Evolutionary conservation across 64 coral and sea anemone genomes (phyloP).

Genomic region (Stichodactyla helianthus): DNA sequence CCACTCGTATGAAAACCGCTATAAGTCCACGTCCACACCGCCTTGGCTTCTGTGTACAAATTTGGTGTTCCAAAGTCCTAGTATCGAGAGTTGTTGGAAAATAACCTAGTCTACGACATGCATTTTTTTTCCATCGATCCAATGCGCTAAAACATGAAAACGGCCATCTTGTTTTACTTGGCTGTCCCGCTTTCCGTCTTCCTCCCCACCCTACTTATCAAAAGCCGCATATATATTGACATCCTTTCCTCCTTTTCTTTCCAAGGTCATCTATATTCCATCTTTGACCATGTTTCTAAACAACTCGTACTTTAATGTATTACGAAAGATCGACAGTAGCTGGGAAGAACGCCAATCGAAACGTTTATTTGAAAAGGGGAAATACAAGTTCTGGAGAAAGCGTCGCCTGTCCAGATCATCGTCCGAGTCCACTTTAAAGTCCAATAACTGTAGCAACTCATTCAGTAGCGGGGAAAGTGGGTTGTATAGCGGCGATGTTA

Average conservation of each 20-base stretch:
- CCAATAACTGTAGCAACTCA: slow-evolving; percentile 1
- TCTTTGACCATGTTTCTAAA: slow-evolving; percentile 59
- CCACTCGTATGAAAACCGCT: no score
- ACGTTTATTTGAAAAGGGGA: neutral
- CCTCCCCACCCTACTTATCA: no score
- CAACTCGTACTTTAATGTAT: slow-evolving; percentile 75
- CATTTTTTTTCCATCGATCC: no score
- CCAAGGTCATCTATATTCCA: neutral
- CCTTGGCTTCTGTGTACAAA: no score
- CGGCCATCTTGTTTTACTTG: no score
- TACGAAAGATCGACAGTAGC: slow-evolving; percentile 76
- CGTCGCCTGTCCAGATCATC: slow-evolving; percentile 19
- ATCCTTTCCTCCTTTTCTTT: neutral
- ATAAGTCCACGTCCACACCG: no score
- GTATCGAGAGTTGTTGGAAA: no score
- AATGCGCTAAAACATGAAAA: no score
- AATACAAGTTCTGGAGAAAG: slow-evolving; percentile 7
- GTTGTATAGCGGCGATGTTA: slow-evolving; percentile 63
- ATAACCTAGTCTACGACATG: no score
- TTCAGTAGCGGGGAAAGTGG: slow-evolving; percentile 66
- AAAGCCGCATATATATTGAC: neutral
- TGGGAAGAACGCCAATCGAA: slow-evolving; percentile 53
- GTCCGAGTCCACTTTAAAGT: slow-evolving; percentile 31
- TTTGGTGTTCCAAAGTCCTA: no score
- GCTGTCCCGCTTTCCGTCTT: no score